Conservation (phyloP, 2,888 invertebrate genomes). For the Piscicola geometra region DNA sequence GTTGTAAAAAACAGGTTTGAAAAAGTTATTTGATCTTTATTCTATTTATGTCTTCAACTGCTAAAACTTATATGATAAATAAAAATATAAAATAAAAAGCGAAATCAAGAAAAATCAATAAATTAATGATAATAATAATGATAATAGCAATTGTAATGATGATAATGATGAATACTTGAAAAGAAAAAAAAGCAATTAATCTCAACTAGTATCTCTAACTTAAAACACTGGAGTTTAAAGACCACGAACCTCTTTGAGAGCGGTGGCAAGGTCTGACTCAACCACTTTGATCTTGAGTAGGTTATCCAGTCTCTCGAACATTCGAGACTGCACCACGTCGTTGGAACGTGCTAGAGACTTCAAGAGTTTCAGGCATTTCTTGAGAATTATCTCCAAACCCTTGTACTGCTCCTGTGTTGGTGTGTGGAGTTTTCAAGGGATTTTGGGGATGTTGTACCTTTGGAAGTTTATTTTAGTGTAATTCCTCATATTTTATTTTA, state of each 20-base stretch:
- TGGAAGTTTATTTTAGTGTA: too few relatives aligned
- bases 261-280: slow-evolving; percentile 45
- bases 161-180: not conserved
- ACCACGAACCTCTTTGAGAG: slow-evolving; percentile 45
- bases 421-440: not conserved
- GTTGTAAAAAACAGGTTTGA: too few relatives aligned
- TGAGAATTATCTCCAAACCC: slow-evolving; percentile 45
- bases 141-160: not conserved
- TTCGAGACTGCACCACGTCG: slow-evolving; percentile 45
- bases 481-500: too few relatives aligned
- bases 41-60: too few relatives aligned
- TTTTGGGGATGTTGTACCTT: too few relatives aligned
- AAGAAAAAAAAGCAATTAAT: not conserved
- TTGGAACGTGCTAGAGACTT: slow-evolving; percentile 45
- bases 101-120: not conserved
- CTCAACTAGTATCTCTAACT: not conserved
- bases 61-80: too few relatives aligned
- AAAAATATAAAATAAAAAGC: too few relatives aligned
- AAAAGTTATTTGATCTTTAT: too few relatives aligned
- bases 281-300: slow-evolving; percentile 45
- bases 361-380: slow-evolving; percentile 44
- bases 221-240: not conserved
- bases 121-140: not conserved
- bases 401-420: slow-evolving; percentile 45
- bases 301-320: slow-evolving; percentile 46